These are phyloP conservation scores for Athrips mouffetella DNA, from an alignment of 2,888 invertebrate species.

Conservation along the genomic window DNA sequence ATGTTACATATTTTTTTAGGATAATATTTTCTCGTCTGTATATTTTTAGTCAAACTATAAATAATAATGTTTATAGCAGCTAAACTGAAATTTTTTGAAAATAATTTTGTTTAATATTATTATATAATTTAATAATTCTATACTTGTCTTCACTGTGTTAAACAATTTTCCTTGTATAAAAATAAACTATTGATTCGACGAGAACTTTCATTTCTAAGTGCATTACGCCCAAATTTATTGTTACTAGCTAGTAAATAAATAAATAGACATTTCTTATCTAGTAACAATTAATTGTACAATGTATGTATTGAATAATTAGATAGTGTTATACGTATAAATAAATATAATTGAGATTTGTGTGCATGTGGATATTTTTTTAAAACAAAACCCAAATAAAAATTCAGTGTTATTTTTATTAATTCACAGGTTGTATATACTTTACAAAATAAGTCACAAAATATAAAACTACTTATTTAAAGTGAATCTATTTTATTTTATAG, in stretches of 20 bases:
- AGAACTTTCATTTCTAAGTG: neutral
- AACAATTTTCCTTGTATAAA: neutral
- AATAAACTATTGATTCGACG: neutral
- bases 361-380: constrained; percentile 24
- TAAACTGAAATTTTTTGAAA: no score
- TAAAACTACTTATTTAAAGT: neutral
- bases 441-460: neutral
- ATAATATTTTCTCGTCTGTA: neutral
- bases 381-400: neutral
- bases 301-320: constrained; percentile 18
- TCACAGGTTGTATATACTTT: neutral
- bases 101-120: no score
- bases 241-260: no score
- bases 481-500: neutral
- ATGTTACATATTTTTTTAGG: constrained; percentile 14
- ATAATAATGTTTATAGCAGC: no score
- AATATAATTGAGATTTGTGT: constrained; percentile 31
- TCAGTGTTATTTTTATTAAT: constrained; percentile 16
- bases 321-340: constrained; percentile 38
- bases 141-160: neutral
- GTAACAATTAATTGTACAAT: neutral
- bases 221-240: constrained; percentile 6
- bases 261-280: no score
- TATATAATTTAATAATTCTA: no score
- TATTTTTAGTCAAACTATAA: no score